These are phyloP conservation scores for Dolichoris vasculosae DNA, from an alignment of 1,140 invertebrate genomes.

Conservation along the genomic window DNA sequence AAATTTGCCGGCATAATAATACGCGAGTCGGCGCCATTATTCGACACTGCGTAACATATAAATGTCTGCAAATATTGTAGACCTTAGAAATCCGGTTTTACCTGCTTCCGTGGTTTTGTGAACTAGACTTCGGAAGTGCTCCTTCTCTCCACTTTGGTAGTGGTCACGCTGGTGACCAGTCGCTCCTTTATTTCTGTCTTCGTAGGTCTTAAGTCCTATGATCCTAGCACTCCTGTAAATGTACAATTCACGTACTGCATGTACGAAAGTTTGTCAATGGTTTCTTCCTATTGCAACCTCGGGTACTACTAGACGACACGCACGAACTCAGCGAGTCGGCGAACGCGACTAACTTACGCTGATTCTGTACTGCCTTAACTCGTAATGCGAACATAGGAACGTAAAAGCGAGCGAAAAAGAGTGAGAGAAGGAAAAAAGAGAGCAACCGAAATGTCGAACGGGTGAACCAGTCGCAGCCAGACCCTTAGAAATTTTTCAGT, in stretches of 20 bases:
- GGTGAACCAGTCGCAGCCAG: neutral
- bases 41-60: neutral
- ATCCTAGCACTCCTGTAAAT: neutral
- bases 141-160: neutral
- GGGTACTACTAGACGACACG: neutral
- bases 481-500: neutral
- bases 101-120: conserved; percentile 44
- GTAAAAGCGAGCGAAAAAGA: neutral
- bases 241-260: neutral
- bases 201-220: neutral
- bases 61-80: neutral
- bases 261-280: neutral
- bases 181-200: neutral
- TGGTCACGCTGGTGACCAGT: neutral
- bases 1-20: conserved; percentile 16
- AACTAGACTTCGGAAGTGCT: conserved; percentile 36
- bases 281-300: neutral
- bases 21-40: conserved; percentile 25
- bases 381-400: neutral
- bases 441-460: neutral
- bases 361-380: neutral
- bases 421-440: neutral
- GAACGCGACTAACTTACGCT: conserved; percentile 41
- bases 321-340: conserved; percentile 35
- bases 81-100: conserved; percentile 46